A percentile compares a stretch with the other conserved stretches of the same genome.
Evolutionary conservation across 2,888 invertebrate species (phyloP).

Genomic region (Andrena fulva): DNA sequence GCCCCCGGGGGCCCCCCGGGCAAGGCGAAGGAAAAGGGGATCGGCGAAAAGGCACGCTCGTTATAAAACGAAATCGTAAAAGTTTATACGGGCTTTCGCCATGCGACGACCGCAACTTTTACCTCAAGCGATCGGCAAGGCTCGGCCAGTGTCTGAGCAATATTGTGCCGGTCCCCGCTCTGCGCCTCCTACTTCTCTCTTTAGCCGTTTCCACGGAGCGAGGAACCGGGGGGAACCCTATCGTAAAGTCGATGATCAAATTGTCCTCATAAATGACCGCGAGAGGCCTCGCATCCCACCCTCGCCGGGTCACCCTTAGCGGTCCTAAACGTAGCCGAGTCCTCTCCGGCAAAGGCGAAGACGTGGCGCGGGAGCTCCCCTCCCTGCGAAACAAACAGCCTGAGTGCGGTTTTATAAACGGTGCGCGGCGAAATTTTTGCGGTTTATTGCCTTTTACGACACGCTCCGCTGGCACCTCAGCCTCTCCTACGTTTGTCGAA

Average conservation of each 20-base stretch:
- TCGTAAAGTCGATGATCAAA: slow-evolving; percentile 80
- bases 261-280: slow-evolving; percentile 74
- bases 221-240: slow-evolving; percentile 70
- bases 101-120: slow-evolving; percentile 80
- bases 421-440: slow-evolving; percentile 67
- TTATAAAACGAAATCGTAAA: slow-evolving; percentile 76
- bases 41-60: slow-evolving; percentile 29
- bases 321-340: background rate
- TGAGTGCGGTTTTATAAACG: slow-evolving; percentile 83
- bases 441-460: slow-evolving; percentile 76
- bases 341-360: background rate
- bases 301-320: background rate
- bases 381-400: slow-evolving; percentile 86
- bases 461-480: background rate
- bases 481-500: no score
- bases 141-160: background rate
- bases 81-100: slow-evolving; percentile 74
- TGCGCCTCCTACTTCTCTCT: background rate
- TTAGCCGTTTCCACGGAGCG: slow-evolving; percentile 5
- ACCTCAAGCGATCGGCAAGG: slow-evolving; percentile 68
- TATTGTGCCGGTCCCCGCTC: background rate
- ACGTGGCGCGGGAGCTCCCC: background rate
- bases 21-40: background rate
- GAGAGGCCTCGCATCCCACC: background rate
- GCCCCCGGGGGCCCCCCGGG: background rate